phyloP scores from a whole-genome alignment of 1,140 invertebrate species.

The Archivesica marissinica region DNA sequence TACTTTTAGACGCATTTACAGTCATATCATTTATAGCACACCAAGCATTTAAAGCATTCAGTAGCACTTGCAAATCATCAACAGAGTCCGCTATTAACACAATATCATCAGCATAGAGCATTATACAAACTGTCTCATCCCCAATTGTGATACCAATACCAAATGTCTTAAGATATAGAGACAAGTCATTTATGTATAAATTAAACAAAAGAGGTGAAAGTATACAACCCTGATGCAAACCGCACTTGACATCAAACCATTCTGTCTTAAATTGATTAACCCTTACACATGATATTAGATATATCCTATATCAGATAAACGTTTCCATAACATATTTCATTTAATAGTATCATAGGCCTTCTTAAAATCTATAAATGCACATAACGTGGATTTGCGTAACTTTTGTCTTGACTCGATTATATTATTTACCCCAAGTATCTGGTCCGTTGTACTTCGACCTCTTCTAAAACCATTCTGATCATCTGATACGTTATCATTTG shows the following conservation, averaged over 20 bases:
- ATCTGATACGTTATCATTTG: constrained; percentile 6
- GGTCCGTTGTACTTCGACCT: no score
- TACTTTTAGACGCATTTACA: no score
- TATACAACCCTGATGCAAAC: constrained; percentile 25
- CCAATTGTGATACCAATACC: not conserved
- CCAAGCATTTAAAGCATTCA: constrained; percentile 12
- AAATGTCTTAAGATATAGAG: constrained; percentile 9
- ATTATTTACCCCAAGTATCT: no score
- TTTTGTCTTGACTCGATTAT: not conserved
- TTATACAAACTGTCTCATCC: constrained; percentile 5
- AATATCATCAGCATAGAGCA: constrained; percentile 43
- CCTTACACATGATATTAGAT: no score
- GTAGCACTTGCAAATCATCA: not conserved
- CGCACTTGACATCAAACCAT: constrained; percentile 30
- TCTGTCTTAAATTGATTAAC: no score
- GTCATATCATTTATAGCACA: not conserved
- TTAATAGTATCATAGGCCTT: constrained; percentile 12
- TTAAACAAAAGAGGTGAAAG: constrained; percentile 27
- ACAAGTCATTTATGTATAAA: constrained; percentile 30
- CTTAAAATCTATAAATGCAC: not conserved
- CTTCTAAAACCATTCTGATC: constrained; percentile 30
- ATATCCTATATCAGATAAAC: no score
- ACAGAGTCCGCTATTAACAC: not conserved
- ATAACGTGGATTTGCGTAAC: not conserved
- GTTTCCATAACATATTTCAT: not conserved